Percentiles rank a stretch among this genome's conserved stretches.
Conservation (phyloP, 2,797 vertebrate genomes). For the Tiaroga cobitis region DNA sequence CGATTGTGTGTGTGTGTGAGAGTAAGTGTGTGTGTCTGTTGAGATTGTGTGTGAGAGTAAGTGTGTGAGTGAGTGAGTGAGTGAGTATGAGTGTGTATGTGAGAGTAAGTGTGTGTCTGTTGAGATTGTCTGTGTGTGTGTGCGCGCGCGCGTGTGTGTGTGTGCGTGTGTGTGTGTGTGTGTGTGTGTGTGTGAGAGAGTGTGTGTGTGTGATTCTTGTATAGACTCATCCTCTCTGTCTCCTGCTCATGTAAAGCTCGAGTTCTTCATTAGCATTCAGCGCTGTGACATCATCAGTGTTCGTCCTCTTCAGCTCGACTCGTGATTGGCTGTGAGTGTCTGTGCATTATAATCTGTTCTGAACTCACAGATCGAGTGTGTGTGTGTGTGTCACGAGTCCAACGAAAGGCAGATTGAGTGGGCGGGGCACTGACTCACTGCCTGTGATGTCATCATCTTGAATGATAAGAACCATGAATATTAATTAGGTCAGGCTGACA, state of each 20-base stretch:
- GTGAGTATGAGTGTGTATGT: no score
- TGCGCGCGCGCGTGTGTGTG: rapidly evolving
- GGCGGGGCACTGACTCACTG: not conserved
- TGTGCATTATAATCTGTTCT: not conserved
- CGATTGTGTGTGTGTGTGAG: no score
- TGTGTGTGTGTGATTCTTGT: not conserved
- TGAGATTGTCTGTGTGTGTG: no score
- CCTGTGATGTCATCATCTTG: not conserved
- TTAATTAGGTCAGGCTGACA: no score
- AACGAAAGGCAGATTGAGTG: not conserved
- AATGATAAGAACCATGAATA: not conserved
- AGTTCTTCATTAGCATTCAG: not conserved
- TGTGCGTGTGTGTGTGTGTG: no score
- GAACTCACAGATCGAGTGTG: not conserved
- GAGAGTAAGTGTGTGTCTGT: no score
- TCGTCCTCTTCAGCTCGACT: not conserved
- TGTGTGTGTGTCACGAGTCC: not conserved
- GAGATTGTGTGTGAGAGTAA: no score
- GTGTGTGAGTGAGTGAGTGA: no score
- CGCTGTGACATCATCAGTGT: not conserved
- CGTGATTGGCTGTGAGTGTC: not conserved
- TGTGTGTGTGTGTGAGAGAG: no score
- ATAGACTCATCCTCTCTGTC: not conserved
- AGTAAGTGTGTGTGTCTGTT: no score
- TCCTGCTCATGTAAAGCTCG: not conserved